Percentiles rank a stretch among this genome's conserved stretches.
Conservation (phyloP, 2,797 vertebrate genomes). For the Triplophysa yarkandensis region DNA sequence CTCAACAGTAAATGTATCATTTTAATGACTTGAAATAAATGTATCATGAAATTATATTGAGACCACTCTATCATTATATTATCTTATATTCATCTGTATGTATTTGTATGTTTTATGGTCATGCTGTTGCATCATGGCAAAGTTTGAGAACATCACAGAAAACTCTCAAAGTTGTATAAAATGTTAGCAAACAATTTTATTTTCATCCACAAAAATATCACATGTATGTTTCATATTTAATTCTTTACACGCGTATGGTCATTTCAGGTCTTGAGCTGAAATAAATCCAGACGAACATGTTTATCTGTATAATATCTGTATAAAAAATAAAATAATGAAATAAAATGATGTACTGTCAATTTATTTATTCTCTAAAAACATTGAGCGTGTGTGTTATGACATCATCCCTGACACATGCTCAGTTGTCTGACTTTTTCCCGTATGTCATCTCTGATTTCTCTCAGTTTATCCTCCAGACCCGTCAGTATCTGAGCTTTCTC, state of each 20-base stretch:
- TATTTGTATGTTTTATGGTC: background rate
- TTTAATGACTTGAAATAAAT: background rate
- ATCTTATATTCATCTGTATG: background rate
- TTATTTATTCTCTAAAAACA: no score
- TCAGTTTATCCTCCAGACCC: slow-evolving; percentile 75
- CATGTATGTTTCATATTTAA: no score
- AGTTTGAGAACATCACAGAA: background rate
- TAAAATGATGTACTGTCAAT: background rate
- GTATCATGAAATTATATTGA: background rate
- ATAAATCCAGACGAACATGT: background rate
- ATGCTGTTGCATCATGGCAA: slow-evolving; percentile 19
- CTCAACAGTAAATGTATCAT: background rate
- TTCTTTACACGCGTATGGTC: background rate
- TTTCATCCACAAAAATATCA: background rate
- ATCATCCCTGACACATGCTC: slow-evolving; percentile 68
- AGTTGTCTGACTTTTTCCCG: slow-evolving; percentile 65
- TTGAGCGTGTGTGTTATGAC: background rate
- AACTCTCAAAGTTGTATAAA: no score
- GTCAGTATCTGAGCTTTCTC: slow-evolving; percentile 71
- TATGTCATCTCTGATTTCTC: slow-evolving; percentile 74
- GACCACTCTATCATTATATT: background rate
- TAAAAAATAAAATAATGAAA: no score
- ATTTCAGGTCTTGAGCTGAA: background rate
- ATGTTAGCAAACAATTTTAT: background rate
- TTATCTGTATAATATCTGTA: no score